Base-by-base conservation (phyloP, 1,140 invertebrate genomes). In the Temnothorax longispinosus region DNA sequence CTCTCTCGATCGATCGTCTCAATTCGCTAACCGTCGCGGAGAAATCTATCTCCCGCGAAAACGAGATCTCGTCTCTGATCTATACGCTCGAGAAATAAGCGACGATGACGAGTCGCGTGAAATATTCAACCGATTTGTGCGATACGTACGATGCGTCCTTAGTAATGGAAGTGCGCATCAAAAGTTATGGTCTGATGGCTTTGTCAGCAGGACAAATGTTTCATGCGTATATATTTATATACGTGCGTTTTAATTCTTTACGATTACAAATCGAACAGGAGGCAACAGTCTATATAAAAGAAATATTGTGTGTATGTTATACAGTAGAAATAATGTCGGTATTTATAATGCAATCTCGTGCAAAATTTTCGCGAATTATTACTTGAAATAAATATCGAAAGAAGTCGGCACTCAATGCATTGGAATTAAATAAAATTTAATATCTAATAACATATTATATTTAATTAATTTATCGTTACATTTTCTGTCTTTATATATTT, bases 1-100 rank as follows among this genome's bases (percentile, higher is more conserved):
- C 56, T 62, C 56, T 62, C 60, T n/a, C 82, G 60, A 76, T 76
- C 82, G 82, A 65, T 85, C 82, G 82, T 54, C 41, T 56, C 62
- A 71, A 62, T 74, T 60, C 44, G 44, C 32, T 44, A 32, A 74
- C 41, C 80, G 27, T 60, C 18, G 38, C 65, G 18, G 41, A 72
- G 80, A 72, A 72, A 72, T 72, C 65, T 44, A 81, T 81, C 77
- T 47, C 21, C 15, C 47, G 50, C 50, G 21, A 56, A 27, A 27
- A 71, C 35, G 77, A 81, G 64, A 81, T 81, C 76, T 67, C 41
- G 76, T 27, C 50, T 35, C n/a, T 32, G 47, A 81, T 81, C 35
- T 8, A 27, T 27, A 35, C 4, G 27, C 38, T 32, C 27, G 62
- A 60, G 71, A 47, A 58, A 60, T 27, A 72, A 56, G 41, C 38